Evolutionary conservation across 2,113 vertebrate genomes (phyloP), one percentile per base, ranked within the genome.

Genomic region (Rhodinocichla rosea): DNA sequence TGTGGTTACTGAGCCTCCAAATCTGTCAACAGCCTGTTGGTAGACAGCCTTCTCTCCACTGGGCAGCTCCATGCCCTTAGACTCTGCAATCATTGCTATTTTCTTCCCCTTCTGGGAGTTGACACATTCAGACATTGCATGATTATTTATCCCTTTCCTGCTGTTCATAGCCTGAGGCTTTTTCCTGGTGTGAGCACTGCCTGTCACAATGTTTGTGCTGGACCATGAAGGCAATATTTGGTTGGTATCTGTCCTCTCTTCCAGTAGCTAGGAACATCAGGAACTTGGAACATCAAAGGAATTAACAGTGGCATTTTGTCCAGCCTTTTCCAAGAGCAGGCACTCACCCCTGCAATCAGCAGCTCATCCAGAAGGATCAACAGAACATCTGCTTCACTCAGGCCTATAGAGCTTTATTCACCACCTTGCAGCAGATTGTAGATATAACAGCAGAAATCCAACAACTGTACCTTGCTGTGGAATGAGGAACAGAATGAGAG

Each of bases 1-100:
- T 11, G 5, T 42, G 28, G 45, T 88, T 92, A 93, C 20, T 92
- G 63, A 90, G 60, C 27, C 47, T 83, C 73, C 86, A 85, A 86
- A 90, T 65, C 71, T 94, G 78, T 73, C 86, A 94, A 67, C 18
- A 90, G 70, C 70, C 55, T 80, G 67, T 83, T 93, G 82, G 75
- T 83, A 88, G 67, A 69, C 32, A 85, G 57, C 10, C 45, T 79
- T 79, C 37, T 79, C 53, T 83, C 79, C 55, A 62, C 42, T 80
- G 71, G 42, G 75, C 63, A 92, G 45, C 40, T 88, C 49, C 47
- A 50, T 35, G 50, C 13, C 59, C 37, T 93, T 62, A 88, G 57
- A 62, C n/a, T 87, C 62, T 76, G n/a, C 32, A 74, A 70, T 49
- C 35, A 53, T 18, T 83, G 71, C 23, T 92, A 10, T 37, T 50